Base-by-base conservation (phyloP, 2,797 vertebrate genomes). In the Schizothorax lantsangensis region DNA sequence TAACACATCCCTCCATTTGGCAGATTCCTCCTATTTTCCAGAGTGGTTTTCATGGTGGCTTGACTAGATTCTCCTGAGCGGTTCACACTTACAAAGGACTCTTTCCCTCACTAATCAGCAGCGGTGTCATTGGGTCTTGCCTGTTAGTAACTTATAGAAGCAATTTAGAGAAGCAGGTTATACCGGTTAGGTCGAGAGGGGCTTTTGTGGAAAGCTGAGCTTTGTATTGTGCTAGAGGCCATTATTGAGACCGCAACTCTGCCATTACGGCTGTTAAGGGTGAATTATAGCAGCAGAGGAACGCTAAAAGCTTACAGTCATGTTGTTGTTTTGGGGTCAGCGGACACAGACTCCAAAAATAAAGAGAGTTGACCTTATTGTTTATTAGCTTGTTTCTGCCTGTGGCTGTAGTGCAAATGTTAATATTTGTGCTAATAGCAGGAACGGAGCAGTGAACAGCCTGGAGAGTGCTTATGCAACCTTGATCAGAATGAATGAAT, bases 121-220 rank as follows among this genome's bases (percentile, higher is more conserved):
- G 47, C 71, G 75, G 38, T 84, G 47, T 92, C 88, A 90, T 84
- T 87, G 54, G 81, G 19, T 89, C 82, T 43, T 66, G 74, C 45
- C 54, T 52, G 72, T 88, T 89, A 79, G 84, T 91, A 89, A 91
- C 88, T 86, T 90, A 88, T 90, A 84, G 86, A 90, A 72, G 88
- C 84, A 86, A 89, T 64, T 78, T 90, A 84, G 79, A 69, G 87
- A 40, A 88, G 87, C 57, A 57, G 38, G 69, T 86, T 81, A 72
- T 73, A 74, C 30, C 21, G 4, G 43, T 74, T n/a, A 73, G 26
- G 10, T 33, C 59, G 5, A 78, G 38, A 26, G 57, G 33, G 74
- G n/a, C 72, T 80, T 19, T 66, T 47, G 84, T 79, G 52, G 43
- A 40, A 64, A 12, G 79, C 73, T 84, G 75, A 86, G 88, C 74